Percentiles rank a stretch among this genome's conserved stretches.
phyloP scores from a whole-genome alignment of 1,140 invertebrate species.

The Orius insidiosus region DNA sequence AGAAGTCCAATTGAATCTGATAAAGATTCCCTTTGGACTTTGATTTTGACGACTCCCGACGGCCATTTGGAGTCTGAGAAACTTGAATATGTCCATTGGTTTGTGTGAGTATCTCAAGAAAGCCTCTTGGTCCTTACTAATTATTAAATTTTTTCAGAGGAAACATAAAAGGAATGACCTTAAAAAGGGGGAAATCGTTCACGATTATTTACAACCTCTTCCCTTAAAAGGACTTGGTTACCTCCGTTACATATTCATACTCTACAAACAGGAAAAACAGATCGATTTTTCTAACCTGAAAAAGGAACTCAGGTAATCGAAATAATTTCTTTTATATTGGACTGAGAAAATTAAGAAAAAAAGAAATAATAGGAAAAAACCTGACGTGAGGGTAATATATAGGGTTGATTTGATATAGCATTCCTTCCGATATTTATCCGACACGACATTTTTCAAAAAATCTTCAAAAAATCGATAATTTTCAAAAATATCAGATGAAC shows the following conservation, averaged over 20 bases:
- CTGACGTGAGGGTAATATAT: too few relatives aligned
- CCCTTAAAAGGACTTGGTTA: slow-evolving; percentile 80
- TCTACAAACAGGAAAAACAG: slow-evolving; percentile 73
- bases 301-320: slow-evolving; percentile 16
- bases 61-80: slow-evolving; percentile 59
- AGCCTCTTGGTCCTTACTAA: too few relatives aligned
- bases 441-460: too few relatives aligned
- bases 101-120: slow-evolving; percentile 44
- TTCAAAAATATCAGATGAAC: too few relatives aligned
- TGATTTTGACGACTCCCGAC: slow-evolving; percentile 76
- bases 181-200: slow-evolving; percentile 57
- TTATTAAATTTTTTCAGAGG: slow-evolving; percentile 32
- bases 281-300: slow-evolving; percentile 34
- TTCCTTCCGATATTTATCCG: too few relatives aligned
- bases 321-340: slow-evolving; percentile 20
- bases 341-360: too few relatives aligned
- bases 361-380: too few relatives aligned
- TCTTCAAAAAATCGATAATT: too few relatives aligned
- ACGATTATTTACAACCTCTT: slow-evolving; percentile 80
- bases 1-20: slow-evolving; percentile 39
- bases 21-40: slow-evolving; percentile 54
- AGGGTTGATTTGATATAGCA: too few relatives aligned
- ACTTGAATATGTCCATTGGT: slow-evolving; percentile 85
- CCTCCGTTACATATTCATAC: slow-evolving; percentile 80
- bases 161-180: slow-evolving; percentile 76